Evolutionary conservation across 37 sponge, comb jelly and placozoan genomes (phyloP).

Genomic region (Chondrilla cf. caribensis): DNA sequence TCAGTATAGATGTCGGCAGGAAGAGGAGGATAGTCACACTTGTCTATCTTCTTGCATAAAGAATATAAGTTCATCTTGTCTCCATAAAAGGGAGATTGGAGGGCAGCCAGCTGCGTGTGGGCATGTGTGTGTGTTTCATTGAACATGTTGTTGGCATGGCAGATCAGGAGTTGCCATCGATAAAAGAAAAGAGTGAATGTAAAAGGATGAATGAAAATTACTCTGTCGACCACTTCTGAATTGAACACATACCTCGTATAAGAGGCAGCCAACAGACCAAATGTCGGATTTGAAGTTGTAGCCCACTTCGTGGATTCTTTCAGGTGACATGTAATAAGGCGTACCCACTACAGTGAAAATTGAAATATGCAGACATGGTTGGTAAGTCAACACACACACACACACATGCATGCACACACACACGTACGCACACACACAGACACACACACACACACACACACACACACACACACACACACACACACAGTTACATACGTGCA

Average conservation of each 20-base stretch:
- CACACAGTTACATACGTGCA: too few relatives aligned
- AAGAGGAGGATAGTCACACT: conserved; percentile 99
- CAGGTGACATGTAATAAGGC: conserved; percentile 99
- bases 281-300: conserved; percentile 98
- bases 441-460: not conserved
- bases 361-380: not conserved
- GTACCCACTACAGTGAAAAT: conserved; percentile 83
- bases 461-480: too few relatives aligned
- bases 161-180: too few relatives aligned
- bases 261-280: conserved; percentile 98
- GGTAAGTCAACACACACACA: not conserved
- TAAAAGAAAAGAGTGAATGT: too few relatives aligned
- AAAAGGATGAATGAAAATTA: too few relatives aligned
- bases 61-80: conserved; percentile 99
- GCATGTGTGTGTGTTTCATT: too few relatives aligned
- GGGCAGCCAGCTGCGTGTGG: conserved; percentile 79
- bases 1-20: conserved; percentile 91
- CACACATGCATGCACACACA: not conserved
- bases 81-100: conserved; percentile 99
- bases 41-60: conserved; percentile 97
- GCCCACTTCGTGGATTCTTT: conserved; percentile 96
- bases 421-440: not conserved
- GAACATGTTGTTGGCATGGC: too few relatives aligned
- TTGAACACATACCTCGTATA: conserved; percentile 87
- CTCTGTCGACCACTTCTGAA: too few relatives aligned